Conservation (phyloP, 2,888 invertebrate species). For the Actias luna region DNA sequence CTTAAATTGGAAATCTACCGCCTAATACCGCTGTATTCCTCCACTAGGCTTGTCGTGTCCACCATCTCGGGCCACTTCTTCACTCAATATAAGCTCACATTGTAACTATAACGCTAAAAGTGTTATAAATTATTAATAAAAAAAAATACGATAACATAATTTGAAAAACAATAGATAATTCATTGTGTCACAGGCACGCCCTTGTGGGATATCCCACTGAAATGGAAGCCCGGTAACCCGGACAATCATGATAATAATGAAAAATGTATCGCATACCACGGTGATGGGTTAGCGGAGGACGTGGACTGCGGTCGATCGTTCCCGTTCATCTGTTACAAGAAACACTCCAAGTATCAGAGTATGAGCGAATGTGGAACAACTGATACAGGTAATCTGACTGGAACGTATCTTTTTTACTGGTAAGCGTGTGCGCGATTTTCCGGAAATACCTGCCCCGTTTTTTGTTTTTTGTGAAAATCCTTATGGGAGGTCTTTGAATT, state of each 20-base stretch:
- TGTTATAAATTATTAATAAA: not conserved
- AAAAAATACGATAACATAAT: too few relatives aligned
- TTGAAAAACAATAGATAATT: not conserved
- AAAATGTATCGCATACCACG: conserved; percentile 36
- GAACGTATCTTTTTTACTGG: not conserved
- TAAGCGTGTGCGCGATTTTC: too few relatives aligned
- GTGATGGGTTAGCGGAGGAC: conserved; percentile 36
- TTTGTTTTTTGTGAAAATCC: too few relatives aligned
- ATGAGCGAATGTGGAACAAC: conserved; percentile 39
- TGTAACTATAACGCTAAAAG: not conserved
- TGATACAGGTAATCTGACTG: conserved; percentile 31
- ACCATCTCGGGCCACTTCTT: too few relatives aligned
- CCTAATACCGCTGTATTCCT: too few relatives aligned
- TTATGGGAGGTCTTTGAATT: too few relatives aligned
- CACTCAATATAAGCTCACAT: too few relatives aligned
- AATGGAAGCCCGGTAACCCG: conserved; percentile 39
- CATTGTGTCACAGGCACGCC: conserved; percentile 33
- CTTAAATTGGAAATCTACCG: too few relatives aligned
- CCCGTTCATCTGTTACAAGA: conserved; percentile 41
- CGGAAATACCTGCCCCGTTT: too few relatives aligned
- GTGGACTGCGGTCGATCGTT: conserved; percentile 34
- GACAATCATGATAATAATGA: conserved; percentile 36
- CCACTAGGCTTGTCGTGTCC: too few relatives aligned
- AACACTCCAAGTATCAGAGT: conserved; percentile 20
- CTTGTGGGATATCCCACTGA: conserved; percentile 32